These are phyloP conservation scores for Micrastur ruficollis DNA, from an alignment of 2,797 vertebrate genomes.

Conservation along the genomic window DNA sequence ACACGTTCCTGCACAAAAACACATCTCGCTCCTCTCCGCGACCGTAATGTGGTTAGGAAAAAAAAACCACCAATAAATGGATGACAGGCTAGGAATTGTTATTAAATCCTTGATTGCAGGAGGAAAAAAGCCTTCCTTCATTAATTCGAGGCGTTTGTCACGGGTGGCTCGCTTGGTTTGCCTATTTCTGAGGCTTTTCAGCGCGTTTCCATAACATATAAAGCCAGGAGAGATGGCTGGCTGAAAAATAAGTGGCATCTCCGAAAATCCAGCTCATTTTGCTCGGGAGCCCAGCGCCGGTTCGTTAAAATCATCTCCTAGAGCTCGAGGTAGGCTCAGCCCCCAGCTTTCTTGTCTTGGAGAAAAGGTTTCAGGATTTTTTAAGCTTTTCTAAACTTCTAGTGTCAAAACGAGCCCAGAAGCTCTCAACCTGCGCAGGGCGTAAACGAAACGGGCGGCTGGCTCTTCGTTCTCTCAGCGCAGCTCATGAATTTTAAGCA, in stretches of 20 bases:
- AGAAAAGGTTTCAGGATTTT: not conserved
- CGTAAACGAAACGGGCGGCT: not conserved
- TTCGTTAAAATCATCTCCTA: accelerated
- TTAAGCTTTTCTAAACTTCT: not conserved
- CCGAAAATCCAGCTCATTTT: not conserved
- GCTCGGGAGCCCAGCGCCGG: not conserved
- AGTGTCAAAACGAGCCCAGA: not conserved
- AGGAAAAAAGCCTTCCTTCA: not conserved
- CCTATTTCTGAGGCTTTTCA: not conserved
- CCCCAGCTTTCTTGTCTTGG: not conserved
- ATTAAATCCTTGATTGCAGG: not conserved
- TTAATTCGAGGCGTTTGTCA: not conserved
- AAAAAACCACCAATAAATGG: too few species aligned
- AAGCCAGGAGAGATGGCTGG: not conserved
- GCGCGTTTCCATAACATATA: accelerated
- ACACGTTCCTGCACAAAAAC: not conserved
- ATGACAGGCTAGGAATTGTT: too few species aligned
- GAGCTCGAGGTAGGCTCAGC: not conserved
- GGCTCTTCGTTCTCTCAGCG: not conserved
- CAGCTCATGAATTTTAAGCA: not conserved
- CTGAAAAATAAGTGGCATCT: not conserved
- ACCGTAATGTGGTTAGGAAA: not conserved
- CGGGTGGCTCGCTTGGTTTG: not conserved
- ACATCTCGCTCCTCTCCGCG: not conserved
- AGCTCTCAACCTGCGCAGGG: not conserved